Evolutionary conservation across 2,888 invertebrate genomes (phyloP), one percentile per base, ranked within the genome.

Genomic region (Uropetala carovei): DNA sequence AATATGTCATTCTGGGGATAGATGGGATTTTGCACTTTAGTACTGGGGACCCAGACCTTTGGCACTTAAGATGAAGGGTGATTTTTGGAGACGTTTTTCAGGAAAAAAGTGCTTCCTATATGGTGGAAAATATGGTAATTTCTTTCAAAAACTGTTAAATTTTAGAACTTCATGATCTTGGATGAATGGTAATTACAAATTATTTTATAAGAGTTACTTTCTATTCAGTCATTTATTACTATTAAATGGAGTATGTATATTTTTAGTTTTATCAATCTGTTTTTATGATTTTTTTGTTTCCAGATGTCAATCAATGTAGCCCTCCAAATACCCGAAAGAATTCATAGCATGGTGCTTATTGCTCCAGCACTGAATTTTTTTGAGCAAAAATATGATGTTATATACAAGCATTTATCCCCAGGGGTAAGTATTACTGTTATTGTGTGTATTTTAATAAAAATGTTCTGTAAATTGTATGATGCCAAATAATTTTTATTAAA

Each of bases 281-380:
- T 43, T 43, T 43, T 0, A 2, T 92, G 11, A 22, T 43, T n/a
- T 43, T 56, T 18, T 0, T 27, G 5, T n/a, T 84, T 86, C n/a
- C 92, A 92, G 92, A 64, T 92, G 22, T 92, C 92, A 43, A 59
- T 92, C 11, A 60, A n/a, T 9, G 68, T 92, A 8, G 92, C 92
- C 4, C 56, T 82, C 92, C 16, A 92, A 60, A 82, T 60, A 13
- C 91, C 92, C n/a, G 83, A 91, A 27, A 91, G 89, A 27, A 84
- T 92, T 84, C 64, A 83, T 14, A 64, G 91, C 1, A 60, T 92
- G 92, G n/a, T 92, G 0, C 60, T 92, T 16, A 82, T 92, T 64
- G 92, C 92, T 11, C 92, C 92, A 14, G 92, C 92, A 16, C 30
- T 92, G n/a, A 92, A 92, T 16, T 92, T 92, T 84, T 92, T 92